Evolutionary conservation across 92 coral and sea anemone species (phyloP), one percentile per base, ranked within the genome.

Genomic region (Ricordea florida): DNA sequence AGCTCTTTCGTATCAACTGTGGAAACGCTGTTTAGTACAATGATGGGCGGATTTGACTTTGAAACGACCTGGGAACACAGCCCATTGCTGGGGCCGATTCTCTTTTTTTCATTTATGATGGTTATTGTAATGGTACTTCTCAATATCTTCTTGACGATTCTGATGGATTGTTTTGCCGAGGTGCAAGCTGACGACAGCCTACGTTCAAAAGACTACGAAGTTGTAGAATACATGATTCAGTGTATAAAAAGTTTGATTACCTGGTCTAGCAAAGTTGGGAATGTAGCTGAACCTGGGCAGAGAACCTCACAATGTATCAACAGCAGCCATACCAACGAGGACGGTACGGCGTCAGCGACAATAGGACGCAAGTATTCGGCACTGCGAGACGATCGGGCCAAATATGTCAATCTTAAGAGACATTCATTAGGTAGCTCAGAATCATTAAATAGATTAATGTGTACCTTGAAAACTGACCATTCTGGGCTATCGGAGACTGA

Each of bases 1-100:
- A 85, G 76, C 15, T 82, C 94, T 13, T 75, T 96, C 58, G 31
- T 78, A 6, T 36, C 80, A 5, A 85, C 97, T 7, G 45, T 92
- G 14, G 85, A 92, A 53, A 79, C 97, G 10, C 30, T 92, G 13
- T 90, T 90, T 34, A 85, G 79, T 42, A 72, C 88, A 18, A 56
- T 96, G 15, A 81, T 96, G 80, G 99, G 99, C 1, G 97, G 85
- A 2, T 92, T 87, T 80, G 91, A 96, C 63, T 96, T 89, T 57
- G 80, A 62, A 53, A 83, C 88, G 1, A 43, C 88, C 27, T 81
- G 67, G 29, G 74, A 75, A 29, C 80, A 85, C 45, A 85, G 86
- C 51, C 76, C 80, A 13, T 29, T 83, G 13, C 57, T 85, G 15
- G 99, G 99, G 22, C 99, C 99, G 18, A 42, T 89, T 21, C 63